These are phyloP conservation scores for Carcharodon carcharias DNA, from an alignment of 2,797 vertebrate species.

Conservation along the genomic window DNA sequence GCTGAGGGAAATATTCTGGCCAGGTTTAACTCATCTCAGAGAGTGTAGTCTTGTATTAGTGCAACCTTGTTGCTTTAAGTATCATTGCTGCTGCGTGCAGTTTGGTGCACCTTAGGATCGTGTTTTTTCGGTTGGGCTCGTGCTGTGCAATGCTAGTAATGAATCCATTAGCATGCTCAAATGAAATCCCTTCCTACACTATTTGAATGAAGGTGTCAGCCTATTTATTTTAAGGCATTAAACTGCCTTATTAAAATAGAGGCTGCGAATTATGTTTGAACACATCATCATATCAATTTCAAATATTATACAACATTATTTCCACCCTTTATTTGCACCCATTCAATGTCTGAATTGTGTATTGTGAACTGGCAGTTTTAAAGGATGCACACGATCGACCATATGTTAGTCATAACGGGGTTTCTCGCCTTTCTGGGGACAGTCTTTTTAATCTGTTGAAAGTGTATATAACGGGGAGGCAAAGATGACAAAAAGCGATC, in stretches of 20 bases:
- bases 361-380: neutral
- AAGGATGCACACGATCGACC: neutral
- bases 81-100: neutral
- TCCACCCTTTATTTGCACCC: neutral
- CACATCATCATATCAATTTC: neutral
- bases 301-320: neutral
- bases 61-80: neutral
- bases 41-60: neutral
- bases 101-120: neutral
- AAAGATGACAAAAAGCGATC: neutral
- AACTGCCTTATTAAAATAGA: conserved; percentile 3
- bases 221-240: neutral
- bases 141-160: neutral
- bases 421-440: neutral
- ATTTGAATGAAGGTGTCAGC: neutral
- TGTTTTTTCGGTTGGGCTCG: neutral
- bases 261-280: neutral
- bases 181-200: neutral
- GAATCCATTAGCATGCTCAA: neutral
- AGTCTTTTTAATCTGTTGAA: neutral
- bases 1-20: neutral
- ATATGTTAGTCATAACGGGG: neutral
- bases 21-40: neutral
- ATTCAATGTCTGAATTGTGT: neutral
- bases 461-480: neutral